phyloP scores from a whole-genome alignment of 1,140 invertebrate genomes.

The Zaprionus inermis region DNA sequence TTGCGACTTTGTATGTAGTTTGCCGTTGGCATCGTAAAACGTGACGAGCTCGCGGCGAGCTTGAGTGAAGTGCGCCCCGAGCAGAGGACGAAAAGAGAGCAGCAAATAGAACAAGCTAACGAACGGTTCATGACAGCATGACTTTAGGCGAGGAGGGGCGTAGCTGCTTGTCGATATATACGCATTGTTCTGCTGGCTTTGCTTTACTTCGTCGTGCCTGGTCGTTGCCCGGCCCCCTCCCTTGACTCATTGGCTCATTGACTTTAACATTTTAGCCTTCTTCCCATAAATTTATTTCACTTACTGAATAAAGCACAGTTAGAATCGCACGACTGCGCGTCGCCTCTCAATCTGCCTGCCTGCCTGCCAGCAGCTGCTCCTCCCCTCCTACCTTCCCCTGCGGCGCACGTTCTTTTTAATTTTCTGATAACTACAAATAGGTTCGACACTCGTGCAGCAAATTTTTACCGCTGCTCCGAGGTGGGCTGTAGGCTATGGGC shows the following conservation, averaged over 20 bases:
- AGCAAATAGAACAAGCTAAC: neutral
- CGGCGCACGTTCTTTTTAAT: constrained; percentile 76
- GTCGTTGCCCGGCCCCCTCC: neutral
- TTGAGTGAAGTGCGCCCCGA: constrained; percentile 3
- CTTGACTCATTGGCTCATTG: constrained; percentile 34
- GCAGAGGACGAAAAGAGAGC: constrained; percentile 8
- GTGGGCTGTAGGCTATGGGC: neutral
- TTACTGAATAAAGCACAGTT: constrained; percentile 67
- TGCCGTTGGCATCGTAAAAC: constrained; percentile 17
- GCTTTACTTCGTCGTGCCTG: neutral
- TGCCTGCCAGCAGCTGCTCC: constrained; percentile 1
- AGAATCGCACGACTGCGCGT: constrained; percentile 71
- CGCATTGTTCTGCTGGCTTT: constrained; percentile 13
- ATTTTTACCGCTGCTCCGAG: constrained; percentile 72
- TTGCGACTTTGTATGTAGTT: constrained; percentile 21
- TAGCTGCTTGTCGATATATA: neutral
- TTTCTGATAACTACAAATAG: constrained; percentile 82
- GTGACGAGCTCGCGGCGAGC: constrained; percentile 18
- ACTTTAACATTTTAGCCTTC: constrained; percentile 38
- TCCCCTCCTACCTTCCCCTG: constrained; percentile 13
- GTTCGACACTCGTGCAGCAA: constrained; percentile 80
- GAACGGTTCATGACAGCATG: neutral
- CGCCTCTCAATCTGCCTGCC: constrained; percentile 20
- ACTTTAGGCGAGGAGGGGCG: constrained; percentile 9
- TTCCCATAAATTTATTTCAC: constrained; percentile 75